phyloP scores from a whole-genome alignment of 2,113 vertebrate genomes.

The Platichthys flesus region DNA sequence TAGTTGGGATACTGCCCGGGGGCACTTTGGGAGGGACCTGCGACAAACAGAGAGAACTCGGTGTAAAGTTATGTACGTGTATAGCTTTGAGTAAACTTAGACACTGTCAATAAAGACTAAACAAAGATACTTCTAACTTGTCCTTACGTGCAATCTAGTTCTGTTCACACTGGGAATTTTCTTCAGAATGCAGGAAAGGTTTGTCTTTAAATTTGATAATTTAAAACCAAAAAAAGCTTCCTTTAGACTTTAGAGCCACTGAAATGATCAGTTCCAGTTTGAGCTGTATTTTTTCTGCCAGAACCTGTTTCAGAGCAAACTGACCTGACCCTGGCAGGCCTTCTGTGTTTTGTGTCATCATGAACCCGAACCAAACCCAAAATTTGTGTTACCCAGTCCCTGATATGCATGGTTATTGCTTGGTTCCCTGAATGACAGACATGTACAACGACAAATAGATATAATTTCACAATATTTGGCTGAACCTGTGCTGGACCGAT shows the following conservation, averaged over 20 bases:
- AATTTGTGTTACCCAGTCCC: no score
- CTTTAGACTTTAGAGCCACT: background rate
- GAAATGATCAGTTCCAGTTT: background rate
- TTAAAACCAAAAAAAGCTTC: background rate
- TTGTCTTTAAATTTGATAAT: no score
- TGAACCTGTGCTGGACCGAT: no score
- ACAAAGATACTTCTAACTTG: background rate
- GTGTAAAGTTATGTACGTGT: background rate
- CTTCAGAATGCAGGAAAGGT: background rate
- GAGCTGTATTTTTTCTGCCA: no score
- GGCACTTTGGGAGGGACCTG: slow-evolving; percentile 91
- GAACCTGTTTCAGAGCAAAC: no score
- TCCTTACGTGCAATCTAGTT: background rate
- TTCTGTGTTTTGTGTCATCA: no score
- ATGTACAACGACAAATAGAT: no score
- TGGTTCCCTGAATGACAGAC: no score
- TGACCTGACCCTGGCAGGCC: no score
- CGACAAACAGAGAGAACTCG: slow-evolving; percentile 6
- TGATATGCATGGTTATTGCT: no score
- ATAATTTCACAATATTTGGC: no score
- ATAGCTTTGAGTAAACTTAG: background rate
- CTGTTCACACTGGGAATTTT: background rate
- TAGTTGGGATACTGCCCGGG: slow-evolving; percentile 97
- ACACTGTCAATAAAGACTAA: background rate
- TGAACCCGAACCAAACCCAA: no score